These are phyloP conservation scores for Eulemur albifrons DNA, from an alignment of 2,797 vertebrate species.

Conservation along the genomic window DNA sequence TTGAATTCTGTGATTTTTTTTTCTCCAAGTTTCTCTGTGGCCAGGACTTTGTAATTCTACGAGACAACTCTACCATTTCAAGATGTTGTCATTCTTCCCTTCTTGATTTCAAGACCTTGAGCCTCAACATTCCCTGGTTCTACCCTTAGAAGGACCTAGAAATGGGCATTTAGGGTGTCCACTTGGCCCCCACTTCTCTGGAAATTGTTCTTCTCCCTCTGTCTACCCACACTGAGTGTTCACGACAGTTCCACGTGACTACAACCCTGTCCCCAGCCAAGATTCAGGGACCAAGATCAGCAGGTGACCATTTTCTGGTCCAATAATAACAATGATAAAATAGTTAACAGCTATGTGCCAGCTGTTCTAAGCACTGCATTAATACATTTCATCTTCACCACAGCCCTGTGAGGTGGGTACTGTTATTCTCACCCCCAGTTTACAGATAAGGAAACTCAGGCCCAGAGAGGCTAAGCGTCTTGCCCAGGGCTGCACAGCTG, in stretches of 20 bases:
- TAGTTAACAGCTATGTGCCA: neutral
- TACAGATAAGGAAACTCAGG: slow-evolving; percentile 11
- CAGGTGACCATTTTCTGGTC: neutral
- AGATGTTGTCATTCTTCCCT: neutral
- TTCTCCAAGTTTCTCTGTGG: neutral
- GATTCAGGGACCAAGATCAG: neutral
- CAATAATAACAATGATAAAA: neutral
- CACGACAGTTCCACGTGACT: neutral
- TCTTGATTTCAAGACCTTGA: neutral
- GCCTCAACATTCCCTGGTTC: neutral
- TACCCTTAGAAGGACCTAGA: neutral
- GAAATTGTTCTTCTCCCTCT: neutral
- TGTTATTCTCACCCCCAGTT: neutral
- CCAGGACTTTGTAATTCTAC: neutral
- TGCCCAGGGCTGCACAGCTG: neutral
- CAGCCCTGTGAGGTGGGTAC: neutral
- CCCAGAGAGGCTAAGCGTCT: neutral
- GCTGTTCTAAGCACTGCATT: neutral
- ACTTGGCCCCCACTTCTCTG: neutral
- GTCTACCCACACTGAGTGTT: neutral
- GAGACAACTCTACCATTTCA: neutral
- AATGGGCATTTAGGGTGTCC: neutral
- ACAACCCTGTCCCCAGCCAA: neutral
- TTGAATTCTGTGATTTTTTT: neutral
- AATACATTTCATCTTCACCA: neutral